Conservation (phyloP, 2,888 invertebrate genomes). For the Colletes collaris region DNA sequence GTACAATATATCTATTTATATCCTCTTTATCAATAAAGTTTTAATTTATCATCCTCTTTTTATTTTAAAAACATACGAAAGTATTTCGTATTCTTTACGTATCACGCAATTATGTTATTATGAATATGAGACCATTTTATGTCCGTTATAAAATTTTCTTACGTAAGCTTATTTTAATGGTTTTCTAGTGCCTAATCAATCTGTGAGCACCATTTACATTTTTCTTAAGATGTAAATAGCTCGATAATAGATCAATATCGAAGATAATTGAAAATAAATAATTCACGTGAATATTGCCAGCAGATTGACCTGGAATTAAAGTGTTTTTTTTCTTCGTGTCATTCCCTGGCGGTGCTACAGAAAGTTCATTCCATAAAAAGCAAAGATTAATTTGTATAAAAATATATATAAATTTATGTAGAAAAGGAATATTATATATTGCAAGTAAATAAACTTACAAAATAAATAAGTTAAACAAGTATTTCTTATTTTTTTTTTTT, state of each 20-base stretch:
- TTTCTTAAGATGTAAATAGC: slow-evolving; percentile 46
- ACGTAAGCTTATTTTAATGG: slow-evolving; percentile 41
- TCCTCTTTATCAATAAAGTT: slow-evolving; percentile 49
- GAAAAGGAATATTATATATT: slow-evolving; percentile 74
- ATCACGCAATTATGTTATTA: slow-evolving; percentile 58
- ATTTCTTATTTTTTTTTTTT: slow-evolving; percentile 48
- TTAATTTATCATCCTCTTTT: slow-evolving; percentile 52
- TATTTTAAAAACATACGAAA: slow-evolving; percentile 52
- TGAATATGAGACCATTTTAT: slow-evolving; percentile 52
- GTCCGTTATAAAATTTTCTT: slow-evolving; percentile 47
- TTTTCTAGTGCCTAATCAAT: slow-evolving; percentile 42
- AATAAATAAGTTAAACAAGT: slow-evolving; percentile 75
- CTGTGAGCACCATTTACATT: slow-evolving; percentile 54
- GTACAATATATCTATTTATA: slow-evolving; percentile 41
- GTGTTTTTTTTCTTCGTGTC: slow-evolving; percentile 44
- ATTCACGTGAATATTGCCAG: slow-evolving; percentile 67
- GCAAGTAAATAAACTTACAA: slow-evolving; percentile 71
- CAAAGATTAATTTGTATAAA: slow-evolving; percentile 73
- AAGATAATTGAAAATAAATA: slow-evolving; percentile 72
- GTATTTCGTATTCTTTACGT: slow-evolving; percentile 52
- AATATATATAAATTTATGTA: slow-evolving; percentile 74
- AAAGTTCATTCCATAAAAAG: slow-evolving; percentile 67
- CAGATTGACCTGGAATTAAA: slow-evolving; percentile 72
- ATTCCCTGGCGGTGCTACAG: slow-evolving; percentile 65
- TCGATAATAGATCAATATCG: slow-evolving; percentile 53